phyloP scores from a whole-genome alignment of 1,140 invertebrate genomes.

The Penaeus chinensis region DNA sequence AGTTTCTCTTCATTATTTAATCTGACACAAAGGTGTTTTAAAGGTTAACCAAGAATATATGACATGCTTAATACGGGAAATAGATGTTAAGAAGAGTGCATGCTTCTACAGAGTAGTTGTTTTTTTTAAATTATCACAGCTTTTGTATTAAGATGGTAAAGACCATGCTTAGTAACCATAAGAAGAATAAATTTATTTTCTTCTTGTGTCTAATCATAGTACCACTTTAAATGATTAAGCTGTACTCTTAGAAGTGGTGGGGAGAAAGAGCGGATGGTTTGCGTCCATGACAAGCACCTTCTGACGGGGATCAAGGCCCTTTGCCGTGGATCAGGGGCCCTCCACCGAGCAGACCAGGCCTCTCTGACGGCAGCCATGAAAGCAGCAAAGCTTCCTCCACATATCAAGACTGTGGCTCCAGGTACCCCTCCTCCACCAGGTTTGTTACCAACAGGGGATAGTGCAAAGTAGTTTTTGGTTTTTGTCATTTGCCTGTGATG shows the following conservation, averaged over 20 bases:
- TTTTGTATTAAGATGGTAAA: too few relatives aligned
- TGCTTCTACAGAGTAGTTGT: slow-evolving; percentile 69
- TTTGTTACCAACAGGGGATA: slow-evolving; percentile 36
- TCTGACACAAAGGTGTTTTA: too few relatives aligned
- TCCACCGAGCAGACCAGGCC: slow-evolving; percentile 74
- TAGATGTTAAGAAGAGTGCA: background rate
- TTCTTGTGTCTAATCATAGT: too few relatives aligned
- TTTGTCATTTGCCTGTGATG: background rate
- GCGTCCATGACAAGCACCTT: slow-evolving; percentile 72
- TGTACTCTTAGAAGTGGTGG: slow-evolving; percentile 69
- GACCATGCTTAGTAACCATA: slow-evolving; percentile 62
- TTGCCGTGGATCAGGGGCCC: slow-evolving; percentile 73
- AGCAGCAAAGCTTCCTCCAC: slow-evolving; percentile 75
- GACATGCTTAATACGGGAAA: background rate
- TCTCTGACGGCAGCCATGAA: slow-evolving; percentile 77
- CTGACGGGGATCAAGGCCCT: slow-evolving; percentile 74
- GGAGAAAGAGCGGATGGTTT: slow-evolving; percentile 65
- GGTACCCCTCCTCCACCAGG: slow-evolving; percentile 66
- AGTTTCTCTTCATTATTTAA: too few relatives aligned
- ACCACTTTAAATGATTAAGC: too few relatives aligned
- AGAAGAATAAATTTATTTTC: too few relatives aligned
- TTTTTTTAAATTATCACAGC: slow-evolving; percentile 68
- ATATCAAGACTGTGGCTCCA: slow-evolving; percentile 71
- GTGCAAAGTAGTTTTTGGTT: background rate
- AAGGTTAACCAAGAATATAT: background rate